A percentile compares a stretch with the other conserved stretches of the same genome.
These are phyloP conservation scores for Conchocele bisecta DNA, from an alignment of 2,888 invertebrate species.

Conservation along the genomic window DNA sequence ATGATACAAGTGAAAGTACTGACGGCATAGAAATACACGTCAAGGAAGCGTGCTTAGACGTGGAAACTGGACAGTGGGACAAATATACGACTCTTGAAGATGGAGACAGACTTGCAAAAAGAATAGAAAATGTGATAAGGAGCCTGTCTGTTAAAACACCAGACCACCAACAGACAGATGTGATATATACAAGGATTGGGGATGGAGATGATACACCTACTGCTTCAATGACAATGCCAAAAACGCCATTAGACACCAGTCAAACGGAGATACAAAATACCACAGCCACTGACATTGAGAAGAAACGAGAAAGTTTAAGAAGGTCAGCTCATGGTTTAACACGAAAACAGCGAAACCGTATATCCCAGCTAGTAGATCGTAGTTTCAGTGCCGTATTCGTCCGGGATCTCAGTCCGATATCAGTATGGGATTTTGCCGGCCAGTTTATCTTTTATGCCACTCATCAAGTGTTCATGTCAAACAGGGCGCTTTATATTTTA, in stretches of 20 bases:
- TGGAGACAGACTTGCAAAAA: too few relatives aligned
- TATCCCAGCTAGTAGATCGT: neutral
- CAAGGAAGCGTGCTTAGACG: neutral
- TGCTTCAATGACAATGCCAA: neutral
- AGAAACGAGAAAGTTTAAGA: too few relatives aligned
- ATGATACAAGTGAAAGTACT: neutral
- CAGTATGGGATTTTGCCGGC: conserved; percentile 32
- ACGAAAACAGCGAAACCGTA: neutral
- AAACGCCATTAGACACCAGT: too few relatives aligned
- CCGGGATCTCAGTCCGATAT: too few relatives aligned
- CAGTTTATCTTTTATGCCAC: conserved; percentile 24
- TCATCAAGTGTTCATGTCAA: conserved; percentile 26
- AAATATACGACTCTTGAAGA: neutral
- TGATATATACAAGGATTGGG: too few relatives aligned
- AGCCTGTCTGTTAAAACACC: too few relatives aligned
- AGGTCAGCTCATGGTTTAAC: neutral
- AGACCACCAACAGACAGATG: too few relatives aligned
- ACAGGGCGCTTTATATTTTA: conserved; percentile 16
- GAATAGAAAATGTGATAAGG: too few relatives aligned
- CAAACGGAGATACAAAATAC: neutral
- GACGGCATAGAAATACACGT: neutral
- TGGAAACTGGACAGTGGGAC: neutral
- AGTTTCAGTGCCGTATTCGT: too few relatives aligned
- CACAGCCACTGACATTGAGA: too few relatives aligned
- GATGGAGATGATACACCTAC: too few relatives aligned